Percentiles rank a stretch among this genome's conserved stretches.
phyloP scores from a whole-genome alignment of 2,797 vertebrate species.

The Eremophila alpestris region DNA sequence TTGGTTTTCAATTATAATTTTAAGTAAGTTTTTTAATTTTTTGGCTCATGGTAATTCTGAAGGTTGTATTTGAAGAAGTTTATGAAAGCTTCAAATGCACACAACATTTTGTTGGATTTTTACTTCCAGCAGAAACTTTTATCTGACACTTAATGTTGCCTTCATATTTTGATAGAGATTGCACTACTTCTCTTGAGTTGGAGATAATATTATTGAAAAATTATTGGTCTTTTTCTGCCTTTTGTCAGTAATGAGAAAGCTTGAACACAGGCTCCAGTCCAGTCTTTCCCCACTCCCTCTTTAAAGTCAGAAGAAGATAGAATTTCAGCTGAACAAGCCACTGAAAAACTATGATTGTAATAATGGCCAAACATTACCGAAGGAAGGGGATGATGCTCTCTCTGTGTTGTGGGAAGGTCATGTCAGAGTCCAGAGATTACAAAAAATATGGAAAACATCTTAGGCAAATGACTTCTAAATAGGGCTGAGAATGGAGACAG shows the following conservation, averaged over 20 bases:
- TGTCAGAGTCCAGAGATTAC: background rate
- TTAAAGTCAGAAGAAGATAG: background rate
- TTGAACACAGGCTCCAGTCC: background rate
- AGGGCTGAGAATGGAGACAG: background rate
- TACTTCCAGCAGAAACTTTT: background rate
- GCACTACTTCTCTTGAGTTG: background rate
- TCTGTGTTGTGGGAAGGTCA: background rate
- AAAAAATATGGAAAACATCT: background rate
- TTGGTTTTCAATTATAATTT: background rate
- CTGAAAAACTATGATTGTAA: background rate
- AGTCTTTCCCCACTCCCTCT: accelerated
- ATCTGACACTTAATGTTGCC: background rate
- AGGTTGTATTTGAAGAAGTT: background rate
- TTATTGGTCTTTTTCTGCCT: accelerated
- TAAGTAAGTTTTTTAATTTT: background rate
- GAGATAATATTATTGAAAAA: background rate
- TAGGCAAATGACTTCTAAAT: background rate
- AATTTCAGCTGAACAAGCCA: background rate
- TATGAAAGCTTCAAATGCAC: background rate
- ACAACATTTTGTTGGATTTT: background rate
- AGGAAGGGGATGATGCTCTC: background rate
- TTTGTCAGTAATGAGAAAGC: background rate
- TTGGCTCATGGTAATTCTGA: background rate
- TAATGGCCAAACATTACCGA: background rate
- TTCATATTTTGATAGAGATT: background rate